These are phyloP conservation scores for Pristionchus exspectatus DNA, from an alignment of 2,888 invertebrate genomes.

Conservation along the genomic window DNA sequence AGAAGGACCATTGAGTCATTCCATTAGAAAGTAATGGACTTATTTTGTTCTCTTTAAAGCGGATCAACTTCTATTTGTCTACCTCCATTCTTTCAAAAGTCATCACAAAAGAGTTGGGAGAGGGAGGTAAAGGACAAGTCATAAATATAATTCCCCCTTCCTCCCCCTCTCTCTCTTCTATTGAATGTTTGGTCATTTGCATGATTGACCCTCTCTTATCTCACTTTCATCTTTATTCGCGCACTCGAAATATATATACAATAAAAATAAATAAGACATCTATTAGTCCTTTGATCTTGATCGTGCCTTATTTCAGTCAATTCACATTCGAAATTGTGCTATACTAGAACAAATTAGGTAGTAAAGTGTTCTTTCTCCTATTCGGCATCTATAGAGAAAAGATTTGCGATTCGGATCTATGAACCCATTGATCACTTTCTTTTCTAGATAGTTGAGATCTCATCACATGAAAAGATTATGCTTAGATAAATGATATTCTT, in stretches of 20 bases:
- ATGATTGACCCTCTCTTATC: neutral
- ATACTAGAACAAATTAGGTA: neutral
- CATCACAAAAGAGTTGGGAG: neutral
- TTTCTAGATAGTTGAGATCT: no score
- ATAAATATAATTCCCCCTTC: neutral
- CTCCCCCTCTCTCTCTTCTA: neutral
- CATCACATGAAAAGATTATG: neutral
- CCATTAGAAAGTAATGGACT: neutral
- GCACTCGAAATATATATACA: neutral
- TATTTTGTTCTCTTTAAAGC: neutral
- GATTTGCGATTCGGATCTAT: neutral
- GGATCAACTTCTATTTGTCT: slow-evolving; percentile 20
- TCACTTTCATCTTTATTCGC: neutral
- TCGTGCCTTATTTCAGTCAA: neutral
- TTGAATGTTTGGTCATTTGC: slow-evolving; percentile 21
- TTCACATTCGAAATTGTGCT: neutral
- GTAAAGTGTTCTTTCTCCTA: neutral
- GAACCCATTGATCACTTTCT: neutral
- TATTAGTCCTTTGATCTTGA: neutral
- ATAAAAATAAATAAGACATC: neutral
- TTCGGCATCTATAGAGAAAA: neutral
- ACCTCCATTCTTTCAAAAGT: neutral
- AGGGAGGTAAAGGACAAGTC: neutral
- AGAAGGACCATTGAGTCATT: neutral
- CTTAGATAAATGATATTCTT: neutral